These are phyloP conservation scores for Spisula subtruncata DNA, from an alignment of 2,888 invertebrate genomes.

Conservation along the genomic window DNA sequence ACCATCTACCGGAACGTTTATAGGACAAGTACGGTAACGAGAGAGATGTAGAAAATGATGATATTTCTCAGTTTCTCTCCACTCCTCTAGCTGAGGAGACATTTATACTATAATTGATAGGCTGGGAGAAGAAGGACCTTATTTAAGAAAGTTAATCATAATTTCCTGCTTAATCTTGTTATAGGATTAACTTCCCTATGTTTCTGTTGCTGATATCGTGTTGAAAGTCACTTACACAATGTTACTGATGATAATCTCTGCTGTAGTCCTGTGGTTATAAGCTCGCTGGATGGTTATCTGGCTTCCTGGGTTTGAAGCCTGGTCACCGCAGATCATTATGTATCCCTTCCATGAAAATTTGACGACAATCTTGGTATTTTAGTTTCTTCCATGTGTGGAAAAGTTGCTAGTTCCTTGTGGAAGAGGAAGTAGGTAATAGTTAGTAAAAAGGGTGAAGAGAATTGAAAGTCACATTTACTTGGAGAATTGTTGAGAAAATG, in stretches of 20 bases:
- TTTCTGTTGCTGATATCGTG: not conserved
- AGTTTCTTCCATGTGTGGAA: no score
- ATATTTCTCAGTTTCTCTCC: conserved; percentile 23
- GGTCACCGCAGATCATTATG: no score
- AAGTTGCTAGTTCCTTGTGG: no score
- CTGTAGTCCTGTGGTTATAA: no score
- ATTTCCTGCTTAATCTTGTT: conserved; percentile 26
- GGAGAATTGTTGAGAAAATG: no score
- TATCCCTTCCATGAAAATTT: not conserved
- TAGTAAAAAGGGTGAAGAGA: no score
- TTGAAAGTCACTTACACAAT: not conserved
- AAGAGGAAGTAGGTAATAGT: no score
- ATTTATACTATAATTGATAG: conserved; percentile 29
- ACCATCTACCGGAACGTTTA: not conserved
- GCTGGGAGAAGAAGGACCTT: not conserved
- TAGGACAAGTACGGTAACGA: conserved; percentile 3
- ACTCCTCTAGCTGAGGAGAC: conserved; percentile 1
- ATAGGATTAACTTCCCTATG: conserved; percentile 11
- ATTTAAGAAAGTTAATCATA: conserved; percentile 27
- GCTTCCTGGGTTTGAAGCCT: no score
- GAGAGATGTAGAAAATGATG: conserved; percentile 4
- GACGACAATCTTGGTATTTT: not conserved
- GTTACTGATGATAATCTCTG: not conserved
- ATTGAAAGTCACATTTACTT: no score
- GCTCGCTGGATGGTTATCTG: no score